Evolutionary conservation across 2,113 vertebrate species (phyloP).

Genomic region (Callipepla squamata): DNA sequence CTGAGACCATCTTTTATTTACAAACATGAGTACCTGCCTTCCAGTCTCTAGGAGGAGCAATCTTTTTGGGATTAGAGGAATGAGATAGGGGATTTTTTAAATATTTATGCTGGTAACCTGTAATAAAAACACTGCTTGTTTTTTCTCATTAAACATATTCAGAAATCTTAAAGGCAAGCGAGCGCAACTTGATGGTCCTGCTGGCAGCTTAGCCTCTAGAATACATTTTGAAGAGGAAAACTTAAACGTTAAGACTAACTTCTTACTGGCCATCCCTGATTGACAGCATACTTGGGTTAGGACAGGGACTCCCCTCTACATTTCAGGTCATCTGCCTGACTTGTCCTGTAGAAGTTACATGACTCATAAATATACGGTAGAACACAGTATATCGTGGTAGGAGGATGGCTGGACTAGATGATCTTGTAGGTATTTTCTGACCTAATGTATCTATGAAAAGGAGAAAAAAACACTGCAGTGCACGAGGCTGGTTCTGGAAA

Average conservation of each 20-base stretch:
- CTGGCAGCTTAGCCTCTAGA: not conserved
- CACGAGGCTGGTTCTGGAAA: not conserved
- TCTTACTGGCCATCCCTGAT: not conserved
- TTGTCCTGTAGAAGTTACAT: not conserved
- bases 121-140: not conserved
- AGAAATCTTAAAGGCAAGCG: not conserved
- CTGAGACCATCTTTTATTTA: not conserved
- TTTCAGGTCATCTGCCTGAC: not conserved
- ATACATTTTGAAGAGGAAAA: not conserved
- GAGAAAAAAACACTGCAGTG: not conserved
- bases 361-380: not conserved
- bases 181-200: not conserved
- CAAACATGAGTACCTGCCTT: not conserved
- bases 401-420: too few relatives aligned
- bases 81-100: not conserved
- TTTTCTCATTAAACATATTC: not conserved
- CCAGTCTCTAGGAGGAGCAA: not conserved
- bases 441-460: not conserved
- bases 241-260: not conserved
- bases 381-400: not conserved
- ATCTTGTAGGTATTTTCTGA: too few relatives aligned
- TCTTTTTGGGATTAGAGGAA: not conserved
- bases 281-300: not conserved
- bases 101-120: not conserved
- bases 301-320: not conserved